Percentiles rank a stretch among this genome's conserved stretches.
Conservation (phyloP, 2,888 invertebrate genomes). For the Leptinotarsa rubiginosa region DNA sequence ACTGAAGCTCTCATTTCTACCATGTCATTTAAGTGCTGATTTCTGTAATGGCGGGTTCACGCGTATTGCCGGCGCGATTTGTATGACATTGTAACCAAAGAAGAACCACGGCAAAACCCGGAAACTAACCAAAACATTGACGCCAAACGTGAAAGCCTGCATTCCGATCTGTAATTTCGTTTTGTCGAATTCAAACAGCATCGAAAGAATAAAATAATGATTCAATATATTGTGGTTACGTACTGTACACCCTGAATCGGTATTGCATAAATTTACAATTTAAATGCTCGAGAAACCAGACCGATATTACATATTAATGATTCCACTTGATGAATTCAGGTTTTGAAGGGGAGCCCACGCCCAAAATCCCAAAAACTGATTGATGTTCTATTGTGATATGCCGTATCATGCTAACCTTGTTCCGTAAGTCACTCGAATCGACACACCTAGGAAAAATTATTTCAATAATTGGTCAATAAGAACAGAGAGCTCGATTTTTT, state of each 20-base stretch:
- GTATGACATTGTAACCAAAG: too few relatives aligned
- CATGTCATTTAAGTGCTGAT: too few relatives aligned
- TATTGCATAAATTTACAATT: slow-evolving; percentile 14
- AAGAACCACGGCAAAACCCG: too few relatives aligned
- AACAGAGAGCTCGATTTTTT: slow-evolving; percentile 2
- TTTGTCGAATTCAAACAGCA: too few relatives aligned
- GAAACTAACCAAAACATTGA: too few relatives aligned
- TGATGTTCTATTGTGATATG: slow-evolving; percentile 43
- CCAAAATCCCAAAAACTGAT: slow-evolving; percentile 43
- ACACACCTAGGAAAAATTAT: slow-evolving; percentile 31
- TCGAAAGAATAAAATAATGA: too few relatives aligned
- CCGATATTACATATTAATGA: slow-evolving; percentile 23
- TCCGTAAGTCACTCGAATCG: slow-evolving; percentile 28
- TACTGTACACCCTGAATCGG: neutral
- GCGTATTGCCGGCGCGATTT: too few relatives aligned
- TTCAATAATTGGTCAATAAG: slow-evolving; percentile 7
- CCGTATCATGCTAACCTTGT: slow-evolving; percentile 40
- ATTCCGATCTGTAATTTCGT: too few relatives aligned
- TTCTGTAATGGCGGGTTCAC: too few relatives aligned
- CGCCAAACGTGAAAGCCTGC: too few relatives aligned
- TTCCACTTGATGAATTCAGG: slow-evolving; percentile 25
- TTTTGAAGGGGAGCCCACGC: slow-evolving; percentile 33
- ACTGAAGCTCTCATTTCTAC: too few relatives aligned
- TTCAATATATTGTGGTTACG: neutral
- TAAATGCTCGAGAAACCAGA: slow-evolving; percentile 16